These are phyloP conservation scores for Elegia similella DNA, from an alignment of 2,888 invertebrate species.

Conservation along the genomic window DNA sequence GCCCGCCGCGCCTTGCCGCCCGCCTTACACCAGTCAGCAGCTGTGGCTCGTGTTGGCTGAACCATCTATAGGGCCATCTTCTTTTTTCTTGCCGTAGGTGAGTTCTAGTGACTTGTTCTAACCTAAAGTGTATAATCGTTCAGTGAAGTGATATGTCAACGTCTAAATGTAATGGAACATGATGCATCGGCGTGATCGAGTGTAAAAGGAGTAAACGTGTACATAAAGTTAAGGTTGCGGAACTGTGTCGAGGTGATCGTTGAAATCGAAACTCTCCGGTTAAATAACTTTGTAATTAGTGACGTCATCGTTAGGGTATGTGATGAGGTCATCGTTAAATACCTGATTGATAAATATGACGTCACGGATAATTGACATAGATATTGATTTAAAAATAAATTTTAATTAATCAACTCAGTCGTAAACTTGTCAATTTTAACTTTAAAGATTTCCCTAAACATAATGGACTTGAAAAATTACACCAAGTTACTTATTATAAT, in stretches of 20 bases:
- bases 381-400: not conserved
- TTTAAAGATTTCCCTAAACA: not conserved
- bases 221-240: conserved; percentile 14
- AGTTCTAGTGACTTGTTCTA: conserved; percentile 62
- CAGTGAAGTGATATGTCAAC: conserved; percentile 68
- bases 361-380: not conserved
- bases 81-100: conserved; percentile 77
- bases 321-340: conserved; percentile 14
- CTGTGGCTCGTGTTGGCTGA: conserved; percentile 84
- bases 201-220: conserved; percentile 26
- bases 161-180: conserved; percentile 41
- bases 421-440: not conserved
- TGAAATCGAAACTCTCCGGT: conserved; percentile 23
- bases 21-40: conserved; percentile 77
- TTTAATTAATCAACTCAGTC: not conserved
- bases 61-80: conserved; percentile 82
- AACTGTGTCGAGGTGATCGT: conserved; percentile 23
- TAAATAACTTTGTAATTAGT: conserved; percentile 27
- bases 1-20: conserved; percentile 76
- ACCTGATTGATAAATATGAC: not conserved
- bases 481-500: too few species aligned
- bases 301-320: conserved; percentile 24
- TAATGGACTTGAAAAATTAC: too few species aligned
- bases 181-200: conserved; percentile 40
- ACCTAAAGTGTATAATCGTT: conserved; percentile 51